A percentile compares a stretch with the other conserved stretches of the same genome.
Conservation (phyloP, 1,140 invertebrate genomes). For the Bombus confusus region DNA sequence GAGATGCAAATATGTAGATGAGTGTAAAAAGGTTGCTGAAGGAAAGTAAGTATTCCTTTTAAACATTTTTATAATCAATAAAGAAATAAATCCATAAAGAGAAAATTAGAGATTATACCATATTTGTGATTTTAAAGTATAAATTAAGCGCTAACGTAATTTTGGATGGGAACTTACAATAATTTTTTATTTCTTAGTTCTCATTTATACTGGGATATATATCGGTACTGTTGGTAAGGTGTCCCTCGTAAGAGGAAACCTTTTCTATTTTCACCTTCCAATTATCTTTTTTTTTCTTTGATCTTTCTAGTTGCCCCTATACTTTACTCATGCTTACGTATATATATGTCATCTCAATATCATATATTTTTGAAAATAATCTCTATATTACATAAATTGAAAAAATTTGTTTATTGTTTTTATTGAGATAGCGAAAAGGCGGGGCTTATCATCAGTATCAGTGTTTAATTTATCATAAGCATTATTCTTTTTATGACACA, state of each 20-base stretch:
- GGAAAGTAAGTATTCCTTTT: slow-evolving; percentile 82
- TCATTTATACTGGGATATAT: slow-evolving; percentile 80
- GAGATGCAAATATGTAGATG: slow-evolving; percentile 84
- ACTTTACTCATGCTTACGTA: slow-evolving; percentile 59
- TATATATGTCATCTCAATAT: slow-evolving; percentile 51
- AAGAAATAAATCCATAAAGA: background rate
- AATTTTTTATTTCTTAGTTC: slow-evolving; percentile 78
- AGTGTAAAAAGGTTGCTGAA: slow-evolving; percentile 83
- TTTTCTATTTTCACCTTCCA: slow-evolving; percentile 67
- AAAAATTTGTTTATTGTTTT: slow-evolving; percentile 25
- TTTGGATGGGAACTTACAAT: slow-evolving; percentile 66
- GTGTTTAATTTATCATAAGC: slow-evolving; percentile 66
- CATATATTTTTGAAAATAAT: background rate
- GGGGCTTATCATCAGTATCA: slow-evolving; percentile 80
- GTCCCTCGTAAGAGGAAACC: slow-evolving; percentile 72
- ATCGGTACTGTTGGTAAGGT: slow-evolving; percentile 81
- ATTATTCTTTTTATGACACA: slow-evolving; percentile 59
- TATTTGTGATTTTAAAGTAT: slow-evolving; percentile 36
- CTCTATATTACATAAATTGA: background rate
- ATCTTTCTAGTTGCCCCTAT: slow-evolving; percentile 47
- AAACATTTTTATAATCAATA: background rate
- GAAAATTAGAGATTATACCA: slow-evolving; percentile 2
- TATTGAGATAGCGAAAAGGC: slow-evolving; percentile 60
- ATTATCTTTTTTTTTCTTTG: slow-evolving; percentile 55
- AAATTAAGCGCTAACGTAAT: slow-evolving; percentile 32